Conservation (phyloP, 2,113 vertebrate genomes). For the Anhinga anhinga region DNA sequence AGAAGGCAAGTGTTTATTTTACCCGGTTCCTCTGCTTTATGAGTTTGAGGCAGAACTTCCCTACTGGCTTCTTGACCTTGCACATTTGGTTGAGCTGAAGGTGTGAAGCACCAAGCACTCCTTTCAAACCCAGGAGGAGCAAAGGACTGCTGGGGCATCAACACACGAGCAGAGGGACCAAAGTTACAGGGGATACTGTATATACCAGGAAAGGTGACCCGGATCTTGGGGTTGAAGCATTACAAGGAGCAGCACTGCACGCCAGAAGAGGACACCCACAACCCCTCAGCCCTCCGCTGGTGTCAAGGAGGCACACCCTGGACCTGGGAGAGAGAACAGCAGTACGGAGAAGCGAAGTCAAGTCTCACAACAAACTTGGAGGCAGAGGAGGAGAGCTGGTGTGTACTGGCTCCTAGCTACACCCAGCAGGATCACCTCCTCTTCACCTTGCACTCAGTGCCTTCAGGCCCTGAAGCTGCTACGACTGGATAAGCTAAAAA, state of each 20-base stretch:
- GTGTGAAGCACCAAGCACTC: neutral
- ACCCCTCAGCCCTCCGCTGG: accelerated
- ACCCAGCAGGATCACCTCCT: neutral
- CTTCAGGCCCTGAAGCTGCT: neutral
- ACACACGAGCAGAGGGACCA: neutral
- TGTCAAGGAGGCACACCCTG: neutral
- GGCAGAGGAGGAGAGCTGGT: neutral
- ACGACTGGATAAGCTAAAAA: neutral
- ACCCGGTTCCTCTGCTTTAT: neutral
- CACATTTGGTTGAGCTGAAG: neutral
- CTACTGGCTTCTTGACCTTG: neutral
- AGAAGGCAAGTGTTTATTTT: neutral
- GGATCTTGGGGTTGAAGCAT: neutral
- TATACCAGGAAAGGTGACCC: neutral
- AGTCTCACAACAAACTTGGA: neutral
- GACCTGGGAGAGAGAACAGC: neutral
- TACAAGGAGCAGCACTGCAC: neutral
- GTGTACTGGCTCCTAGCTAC: neutral
- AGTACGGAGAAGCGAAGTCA: accelerated
- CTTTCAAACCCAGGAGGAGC: neutral
- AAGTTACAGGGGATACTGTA: neutral
- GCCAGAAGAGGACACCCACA: neutral
- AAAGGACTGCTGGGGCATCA: neutral
- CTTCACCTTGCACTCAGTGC: neutral
- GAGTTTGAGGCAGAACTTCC: neutral